A percentile compares a stretch with the other conserved stretches of the same genome.
These are phyloP conservation scores for Netelia virgata DNA, from an alignment of 2,888 invertebrate species.

Conservation along the genomic window DNA sequence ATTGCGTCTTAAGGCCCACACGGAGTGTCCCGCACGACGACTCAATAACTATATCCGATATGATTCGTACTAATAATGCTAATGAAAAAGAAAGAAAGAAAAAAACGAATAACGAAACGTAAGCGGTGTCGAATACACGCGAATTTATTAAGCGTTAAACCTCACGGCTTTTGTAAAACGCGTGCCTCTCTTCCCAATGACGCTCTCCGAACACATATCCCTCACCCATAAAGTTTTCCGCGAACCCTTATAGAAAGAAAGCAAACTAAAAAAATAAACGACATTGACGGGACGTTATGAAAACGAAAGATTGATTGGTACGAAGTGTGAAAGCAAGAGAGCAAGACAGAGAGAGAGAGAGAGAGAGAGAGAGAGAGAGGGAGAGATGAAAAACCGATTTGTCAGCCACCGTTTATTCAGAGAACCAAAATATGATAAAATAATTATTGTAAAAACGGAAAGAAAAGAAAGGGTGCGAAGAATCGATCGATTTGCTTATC, in stretches of 20 bases:
- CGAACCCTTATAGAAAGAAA: constrained; percentile 43
- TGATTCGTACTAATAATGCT: constrained; percentile 33
- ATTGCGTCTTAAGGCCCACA: constrained; percentile 27
- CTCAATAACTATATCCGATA: constrained; percentile 47
- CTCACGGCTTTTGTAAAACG: constrained; percentile 69
- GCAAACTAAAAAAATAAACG: constrained; percentile 39
- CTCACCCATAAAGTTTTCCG: constrained; percentile 47
- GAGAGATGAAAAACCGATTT: constrained; percentile 34
- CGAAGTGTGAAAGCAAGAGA: constrained; percentile 11
- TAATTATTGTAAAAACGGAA: constrained; percentile 9
- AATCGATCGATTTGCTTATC: constrained; percentile 45
- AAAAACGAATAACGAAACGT: constrained; percentile 32
- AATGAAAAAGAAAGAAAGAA: constrained; percentile 7
- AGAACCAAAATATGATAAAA: constrained; percentile 40
- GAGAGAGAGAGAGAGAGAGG: too few relatives aligned
- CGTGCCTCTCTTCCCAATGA: constrained; percentile 68
- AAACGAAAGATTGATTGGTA: constrained; percentile 36
- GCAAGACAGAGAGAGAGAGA: too few relatives aligned
- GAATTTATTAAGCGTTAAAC: constrained; percentile 59
- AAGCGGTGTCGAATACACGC: constrained; percentile 50
- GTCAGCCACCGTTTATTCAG: constrained; percentile 46
- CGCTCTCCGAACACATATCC: constrained; percentile 67
- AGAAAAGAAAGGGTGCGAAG: constrained; percentile 36
- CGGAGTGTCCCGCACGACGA: constrained; percentile 51
- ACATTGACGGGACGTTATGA: neutral